Conservation (phyloP, 2,888 invertebrate genomes). For the Chaitophorus viminalis region DNA sequence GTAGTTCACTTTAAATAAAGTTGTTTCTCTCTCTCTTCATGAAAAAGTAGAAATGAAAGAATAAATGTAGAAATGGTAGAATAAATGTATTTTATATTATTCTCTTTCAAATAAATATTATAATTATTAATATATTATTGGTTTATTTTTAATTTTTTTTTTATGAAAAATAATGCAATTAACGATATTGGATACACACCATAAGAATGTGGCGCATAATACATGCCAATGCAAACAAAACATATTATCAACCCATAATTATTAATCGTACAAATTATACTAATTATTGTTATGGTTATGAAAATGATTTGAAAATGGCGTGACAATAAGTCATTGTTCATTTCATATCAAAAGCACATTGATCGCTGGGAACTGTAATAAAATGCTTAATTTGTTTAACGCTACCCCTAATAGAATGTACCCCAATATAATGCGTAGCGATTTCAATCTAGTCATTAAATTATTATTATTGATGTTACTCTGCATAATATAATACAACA, state of each 20-base stretch:
- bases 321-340: constrained; percentile 18
- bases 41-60: too few relatives aligned
- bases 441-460: constrained; percentile 5
- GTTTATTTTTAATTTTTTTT: background rate
- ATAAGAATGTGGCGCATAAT: background rate
- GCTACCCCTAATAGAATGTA: background rate
- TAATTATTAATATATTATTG: background rate
- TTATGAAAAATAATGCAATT: background rate
- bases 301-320: constrained; percentile 32
- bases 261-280: background rate
- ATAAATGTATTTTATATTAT: too few relatives aligned
- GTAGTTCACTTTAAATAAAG: too few relatives aligned
- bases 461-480: background rate
- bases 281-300: constrained; percentile 18
- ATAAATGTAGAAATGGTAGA: too few relatives aligned
- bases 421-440: background rate
- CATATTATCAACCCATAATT: constrained; percentile 19
- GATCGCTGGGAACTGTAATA: background rate
- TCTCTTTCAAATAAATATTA: too few relatives aligned
- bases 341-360: background rate
- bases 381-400: background rate
- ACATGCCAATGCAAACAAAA: constrained; percentile 2
- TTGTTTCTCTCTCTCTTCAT: too few relatives aligned
- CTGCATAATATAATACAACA: too few relatives aligned
- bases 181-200: background rate